Percentiles rank a stretch among this genome's conserved stretches.
phyloP scores from a whole-genome alignment of 2,113 vertebrate genomes.

The Labeo catla region DNA sequence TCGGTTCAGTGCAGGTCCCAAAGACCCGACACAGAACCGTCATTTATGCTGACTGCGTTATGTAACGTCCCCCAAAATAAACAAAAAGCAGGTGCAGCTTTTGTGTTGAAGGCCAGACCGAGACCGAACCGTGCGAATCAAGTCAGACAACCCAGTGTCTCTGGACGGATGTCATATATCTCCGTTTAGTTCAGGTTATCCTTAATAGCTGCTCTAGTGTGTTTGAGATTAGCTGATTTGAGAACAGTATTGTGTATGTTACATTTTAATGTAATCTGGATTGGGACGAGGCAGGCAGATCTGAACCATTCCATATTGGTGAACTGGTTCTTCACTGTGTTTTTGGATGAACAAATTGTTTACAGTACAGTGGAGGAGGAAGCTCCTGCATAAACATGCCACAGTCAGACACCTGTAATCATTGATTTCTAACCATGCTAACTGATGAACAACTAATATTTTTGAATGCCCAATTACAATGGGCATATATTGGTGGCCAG shows the following conservation, averaged over 20 bases:
- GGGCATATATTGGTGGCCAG: neutral
- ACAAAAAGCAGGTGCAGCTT: constrained; percentile 12
- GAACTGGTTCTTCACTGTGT: neutral
- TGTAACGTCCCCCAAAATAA: neutral
- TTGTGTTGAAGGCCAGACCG: neutral
- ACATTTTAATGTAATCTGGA: neutral
- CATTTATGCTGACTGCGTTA: neutral
- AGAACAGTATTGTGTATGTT: neutral
- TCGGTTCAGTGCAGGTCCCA: neutral
- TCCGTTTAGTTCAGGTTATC: neutral
- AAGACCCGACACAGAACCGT: neutral
- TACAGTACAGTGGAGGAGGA: neutral
- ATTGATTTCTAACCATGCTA: neutral
- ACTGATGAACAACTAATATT: neutral
- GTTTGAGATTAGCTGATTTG: neutral
- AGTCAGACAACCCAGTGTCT: constrained; percentile 2
- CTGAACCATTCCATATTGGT: neutral
- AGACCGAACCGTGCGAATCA: constrained; percentile 2
- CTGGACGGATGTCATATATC: neutral
- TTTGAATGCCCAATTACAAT: neutral
- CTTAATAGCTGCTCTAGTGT: neutral
- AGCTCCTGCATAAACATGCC: neutral
- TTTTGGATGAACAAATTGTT: neutral
- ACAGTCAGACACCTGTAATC: neutral
- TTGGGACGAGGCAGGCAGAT: neutral